Evolutionary conservation across 2,888 invertebrate genomes (phyloP).

Genomic region (Raillietiella orientalis): DNA sequence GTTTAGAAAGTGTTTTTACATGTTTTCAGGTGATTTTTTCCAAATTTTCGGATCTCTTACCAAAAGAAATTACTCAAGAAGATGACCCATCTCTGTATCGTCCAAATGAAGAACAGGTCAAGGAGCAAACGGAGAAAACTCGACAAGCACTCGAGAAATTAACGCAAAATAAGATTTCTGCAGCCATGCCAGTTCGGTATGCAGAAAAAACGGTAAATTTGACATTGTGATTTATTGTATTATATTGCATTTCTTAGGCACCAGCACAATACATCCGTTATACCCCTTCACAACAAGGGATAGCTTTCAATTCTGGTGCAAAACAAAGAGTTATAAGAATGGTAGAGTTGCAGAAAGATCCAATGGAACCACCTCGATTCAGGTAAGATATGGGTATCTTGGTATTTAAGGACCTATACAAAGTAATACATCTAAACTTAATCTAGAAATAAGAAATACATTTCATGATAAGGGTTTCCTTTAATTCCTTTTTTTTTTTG

Average conservation of each 20-base stretch:
- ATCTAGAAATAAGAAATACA: too few relatives aligned
- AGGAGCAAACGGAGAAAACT: constrained; percentile 66
- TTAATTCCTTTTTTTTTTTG: not conserved
- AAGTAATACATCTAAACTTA: too few relatives aligned
- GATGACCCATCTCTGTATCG: constrained; percentile 63
- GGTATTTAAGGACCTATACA: too few relatives aligned
- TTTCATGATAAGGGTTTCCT: constrained; percentile 1
- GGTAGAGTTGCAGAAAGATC: constrained; percentile 78
- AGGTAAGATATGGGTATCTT: constrained; percentile 15
- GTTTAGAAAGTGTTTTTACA: too few relatives aligned
- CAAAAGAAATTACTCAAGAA: constrained; percentile 59
- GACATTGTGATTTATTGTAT: not conserved
- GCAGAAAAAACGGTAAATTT: constrained; percentile 50
- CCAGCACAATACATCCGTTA: constrained; percentile 92
- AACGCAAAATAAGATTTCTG: constrained; percentile 61
- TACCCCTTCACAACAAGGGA: constrained; percentile 90
- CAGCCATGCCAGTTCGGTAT: constrained; percentile 82
- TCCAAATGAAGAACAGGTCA: constrained; percentile 53
- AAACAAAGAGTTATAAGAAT: constrained; percentile 88
- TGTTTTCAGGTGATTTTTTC: constrained; percentile 39
- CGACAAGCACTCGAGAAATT: constrained; percentile 56
- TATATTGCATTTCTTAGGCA: constrained; percentile 17
- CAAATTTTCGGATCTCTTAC: constrained; percentile 64
- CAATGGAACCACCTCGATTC: constrained; percentile 95
- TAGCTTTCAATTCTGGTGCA: constrained; percentile 74